These are phyloP conservation scores for Montipora foliosa DNA, from an alignment of 64 coral and sea anemone genomes.

Conservation along the genomic window DNA sequence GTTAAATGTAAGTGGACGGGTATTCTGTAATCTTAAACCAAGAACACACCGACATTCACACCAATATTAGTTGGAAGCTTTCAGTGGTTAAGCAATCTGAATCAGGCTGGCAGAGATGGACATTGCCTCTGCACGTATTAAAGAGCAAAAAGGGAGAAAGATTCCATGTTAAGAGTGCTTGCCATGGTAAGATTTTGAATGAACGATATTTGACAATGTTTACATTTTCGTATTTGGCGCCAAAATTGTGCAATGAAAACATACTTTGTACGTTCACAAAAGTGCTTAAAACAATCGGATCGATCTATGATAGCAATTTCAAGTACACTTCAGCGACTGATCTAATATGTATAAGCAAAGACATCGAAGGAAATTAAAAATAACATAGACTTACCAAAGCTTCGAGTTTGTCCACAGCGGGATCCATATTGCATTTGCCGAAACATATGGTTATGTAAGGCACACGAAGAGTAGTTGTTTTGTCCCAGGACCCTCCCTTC, in stretches of 20 bases:
- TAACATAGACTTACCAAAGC: slow-evolving; percentile 77
- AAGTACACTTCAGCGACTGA: neutral
- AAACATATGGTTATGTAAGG: neutral
- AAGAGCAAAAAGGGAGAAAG: no score
- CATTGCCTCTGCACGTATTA: no score
- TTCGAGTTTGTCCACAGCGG: slow-evolving; percentile 89
- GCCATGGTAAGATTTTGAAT: neutral
- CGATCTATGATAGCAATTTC: neutral
- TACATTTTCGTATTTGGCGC: slow-evolving; percentile 83
- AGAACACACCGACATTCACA: no score
- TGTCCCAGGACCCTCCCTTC: neutral
- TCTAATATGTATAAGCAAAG: neutral
- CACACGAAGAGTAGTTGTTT: neutral
- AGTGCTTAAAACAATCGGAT: neutral
- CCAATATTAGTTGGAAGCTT: no score
- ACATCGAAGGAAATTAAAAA: neutral
- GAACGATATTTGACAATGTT: neutral
- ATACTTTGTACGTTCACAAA: neutral
- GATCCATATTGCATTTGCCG: slow-evolving; percentile 55
- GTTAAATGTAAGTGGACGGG: no score
- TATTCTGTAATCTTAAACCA: no score
- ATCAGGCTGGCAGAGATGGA: no score
- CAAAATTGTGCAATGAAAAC: slow-evolving; percentile 28
- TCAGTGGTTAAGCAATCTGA: no score
- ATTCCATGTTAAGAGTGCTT: neutral